Conservation (phyloP, 2,888 invertebrate species). For the Escarpia spicata region DNA sequence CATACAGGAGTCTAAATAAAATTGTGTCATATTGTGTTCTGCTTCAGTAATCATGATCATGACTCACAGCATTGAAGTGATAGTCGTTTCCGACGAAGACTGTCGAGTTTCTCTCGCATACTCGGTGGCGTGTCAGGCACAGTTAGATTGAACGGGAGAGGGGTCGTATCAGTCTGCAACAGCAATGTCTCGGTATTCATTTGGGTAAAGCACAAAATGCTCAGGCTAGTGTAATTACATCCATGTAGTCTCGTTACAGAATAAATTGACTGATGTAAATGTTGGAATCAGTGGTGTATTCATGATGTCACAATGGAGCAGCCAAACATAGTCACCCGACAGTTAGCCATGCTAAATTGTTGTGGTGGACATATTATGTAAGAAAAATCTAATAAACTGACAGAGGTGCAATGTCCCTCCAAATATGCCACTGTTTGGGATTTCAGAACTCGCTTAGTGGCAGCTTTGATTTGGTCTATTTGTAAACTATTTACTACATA, state of each 20-base stretch:
- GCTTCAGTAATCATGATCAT: not conserved
- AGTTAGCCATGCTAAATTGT: too few species aligned
- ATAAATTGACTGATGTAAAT: not conserved
- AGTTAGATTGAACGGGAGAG: slow-evolving; percentile 41
- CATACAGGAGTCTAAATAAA: too few species aligned
- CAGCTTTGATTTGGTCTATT: not conserved
- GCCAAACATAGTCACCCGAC: too few species aligned
- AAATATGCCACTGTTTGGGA: not conserved
- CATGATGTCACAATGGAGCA: too few species aligned
- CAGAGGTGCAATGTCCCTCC: too few species aligned
- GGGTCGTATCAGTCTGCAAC: not conserved
- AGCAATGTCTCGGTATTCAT: not conserved
- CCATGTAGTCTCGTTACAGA: not conserved
- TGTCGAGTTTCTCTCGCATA: slow-evolving; percentile 51
- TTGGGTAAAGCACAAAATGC: not conserved
- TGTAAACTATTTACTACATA: too few species aligned
- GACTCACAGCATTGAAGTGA: not conserved
- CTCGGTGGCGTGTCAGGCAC: slow-evolving; percentile 58
- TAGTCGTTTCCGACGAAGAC: slow-evolving; percentile 33
- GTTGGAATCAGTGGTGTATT: not conserved
- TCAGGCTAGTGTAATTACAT: not conserved
- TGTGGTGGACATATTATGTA: too few species aligned
- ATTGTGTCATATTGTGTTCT: not conserved
- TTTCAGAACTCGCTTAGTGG: not conserved
- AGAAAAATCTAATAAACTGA: too few species aligned